Percentiles rank a stretch among this genome's conserved stretches.
Evolutionary conservation across 1,140 invertebrate species (phyloP).

Genomic region (Bombus confusus): DNA sequence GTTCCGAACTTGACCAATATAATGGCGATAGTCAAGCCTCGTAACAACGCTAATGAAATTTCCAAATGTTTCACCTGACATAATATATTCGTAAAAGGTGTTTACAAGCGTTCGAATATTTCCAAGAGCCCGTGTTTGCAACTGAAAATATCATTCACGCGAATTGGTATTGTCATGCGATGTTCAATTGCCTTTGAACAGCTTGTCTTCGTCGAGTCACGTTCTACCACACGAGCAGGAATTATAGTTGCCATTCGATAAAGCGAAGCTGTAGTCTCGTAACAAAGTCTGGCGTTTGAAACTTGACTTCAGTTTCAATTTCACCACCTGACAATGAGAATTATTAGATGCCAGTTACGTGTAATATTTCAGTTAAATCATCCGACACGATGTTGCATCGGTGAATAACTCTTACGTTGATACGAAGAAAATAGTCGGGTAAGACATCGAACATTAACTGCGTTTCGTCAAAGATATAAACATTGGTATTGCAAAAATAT

Average conservation of each 20-base stretch:
- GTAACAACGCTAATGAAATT: too few species aligned
- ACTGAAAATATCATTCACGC: background rate
- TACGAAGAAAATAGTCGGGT: too few species aligned
- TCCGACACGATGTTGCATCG: background rate
- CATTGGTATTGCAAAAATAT: background rate
- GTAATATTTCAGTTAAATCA: background rate
- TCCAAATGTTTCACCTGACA: too few species aligned
- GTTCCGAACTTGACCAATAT: too few species aligned
- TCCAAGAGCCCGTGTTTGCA: background rate
- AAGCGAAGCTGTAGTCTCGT: background rate
- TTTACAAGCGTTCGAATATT: too few species aligned
- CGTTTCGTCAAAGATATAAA: background rate
- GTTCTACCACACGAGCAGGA: background rate
- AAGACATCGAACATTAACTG: background rate
- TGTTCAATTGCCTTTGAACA: background rate
- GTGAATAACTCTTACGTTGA: background rate
- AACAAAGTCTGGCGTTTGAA: background rate
- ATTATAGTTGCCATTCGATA: background rate
- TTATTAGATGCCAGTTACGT: background rate
- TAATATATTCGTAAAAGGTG: too few species aligned
- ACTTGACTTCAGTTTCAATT: background rate
- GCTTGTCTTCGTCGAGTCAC: background rate
- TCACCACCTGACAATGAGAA: background rate
- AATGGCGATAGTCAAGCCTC: too few species aligned
- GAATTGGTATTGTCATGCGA: background rate